phyloP scores from a whole-genome alignment of 1,140 invertebrate genomes.

The Drosophila gunungcola region DNA sequence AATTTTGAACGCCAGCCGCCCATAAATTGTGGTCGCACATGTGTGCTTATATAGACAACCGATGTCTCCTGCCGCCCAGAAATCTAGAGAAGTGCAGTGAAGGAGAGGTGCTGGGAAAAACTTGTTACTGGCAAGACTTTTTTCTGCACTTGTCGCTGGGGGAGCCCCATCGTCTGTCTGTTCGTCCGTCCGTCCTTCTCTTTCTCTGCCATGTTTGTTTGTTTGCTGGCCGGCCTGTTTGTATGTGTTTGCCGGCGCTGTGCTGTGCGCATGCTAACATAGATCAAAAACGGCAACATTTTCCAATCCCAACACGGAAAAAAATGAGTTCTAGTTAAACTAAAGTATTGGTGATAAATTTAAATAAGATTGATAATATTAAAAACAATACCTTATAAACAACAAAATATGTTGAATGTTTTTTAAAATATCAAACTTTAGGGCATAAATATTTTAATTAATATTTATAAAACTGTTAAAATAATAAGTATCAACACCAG shows the following conservation, averaged over 20 bases:
- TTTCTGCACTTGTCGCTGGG: conserved; percentile 70
- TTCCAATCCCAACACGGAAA: conserved; percentile 49
- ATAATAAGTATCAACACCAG: too few relatives aligned
- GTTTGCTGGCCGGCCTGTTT: conserved; percentile 18
- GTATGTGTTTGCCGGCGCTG: conserved; percentile 54
- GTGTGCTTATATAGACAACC: conserved; percentile 30
- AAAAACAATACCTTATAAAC: too few relatives aligned
- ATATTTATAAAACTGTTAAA: too few relatives aligned
- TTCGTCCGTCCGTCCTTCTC: conserved; percentile 21
- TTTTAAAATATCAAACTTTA: too few relatives aligned
- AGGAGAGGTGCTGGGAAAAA: conserved; percentile 43
- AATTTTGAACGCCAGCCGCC: conserved; percentile 69
- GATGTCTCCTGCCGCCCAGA: conserved; percentile 30
- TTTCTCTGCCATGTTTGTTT: conserved; percentile 30
- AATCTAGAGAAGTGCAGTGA: background rate
- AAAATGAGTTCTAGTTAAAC: background rate
- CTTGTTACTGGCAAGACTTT: conserved; percentile 70
- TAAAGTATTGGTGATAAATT: too few relatives aligned
- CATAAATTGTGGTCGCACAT: conserved; percentile 69
- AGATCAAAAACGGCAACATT: conserved; percentile 78
- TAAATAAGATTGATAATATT: too few relatives aligned
- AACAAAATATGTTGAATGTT: too few relatives aligned
- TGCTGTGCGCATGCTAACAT: conserved; percentile 75
- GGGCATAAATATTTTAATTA: too few relatives aligned
- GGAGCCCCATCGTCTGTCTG: conserved; percentile 54